Evolutionary conservation across 2,797 vertebrate species (phyloP), one percentile per base, ranked within the genome.

Genomic region (Schizopygopsis malacanthus): DNA sequence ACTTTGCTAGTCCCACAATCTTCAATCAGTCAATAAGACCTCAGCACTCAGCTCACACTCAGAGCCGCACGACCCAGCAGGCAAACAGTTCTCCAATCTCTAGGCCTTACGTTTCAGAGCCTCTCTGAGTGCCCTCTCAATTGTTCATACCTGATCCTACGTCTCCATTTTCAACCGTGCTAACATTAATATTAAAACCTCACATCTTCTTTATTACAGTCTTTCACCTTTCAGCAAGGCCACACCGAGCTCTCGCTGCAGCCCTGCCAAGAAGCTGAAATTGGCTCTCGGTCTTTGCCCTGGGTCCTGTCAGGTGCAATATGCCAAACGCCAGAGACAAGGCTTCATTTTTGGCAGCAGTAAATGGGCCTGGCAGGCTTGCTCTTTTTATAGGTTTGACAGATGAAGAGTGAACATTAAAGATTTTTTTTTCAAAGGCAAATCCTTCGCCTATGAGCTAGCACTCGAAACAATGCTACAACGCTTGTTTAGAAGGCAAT

Each of bases 241-340:
- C 78, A 87, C 65, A 79, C 79, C 65, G 76, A 79, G 82, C 45
- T 67, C 39, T 70, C 9, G n/a, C 79, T 71, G 70, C 84, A 28
- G 43, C 70, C 33, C 12, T 54, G 79, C 73, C 82, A 50, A 72
- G 50, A 70, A 79, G 85, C 85, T 86, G 72, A 87, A 83, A 85
- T 86, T 65, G 54, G 72, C 82, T 86, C 63, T 75, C 22, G 25
- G 76, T 69, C 84, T 79, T 84, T 77, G 50, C 69, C 83, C 82
- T 81, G 39, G 65, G 65, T 88, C 69, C 85, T 90, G 88, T 85
- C 87, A 90, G 85, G 89, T 85, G 65, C 82, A 78, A 83, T 87
- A 85, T 87, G 84, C 61, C 70, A 84, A 85, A 81, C n/a, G 69
- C 78, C 72, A 88, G 22, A 83, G 71, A 83, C 80, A 77, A 77